Evolutionary conservation across 2,113 vertebrate species (phyloP).

Genomic region (Lota lota): DNA sequence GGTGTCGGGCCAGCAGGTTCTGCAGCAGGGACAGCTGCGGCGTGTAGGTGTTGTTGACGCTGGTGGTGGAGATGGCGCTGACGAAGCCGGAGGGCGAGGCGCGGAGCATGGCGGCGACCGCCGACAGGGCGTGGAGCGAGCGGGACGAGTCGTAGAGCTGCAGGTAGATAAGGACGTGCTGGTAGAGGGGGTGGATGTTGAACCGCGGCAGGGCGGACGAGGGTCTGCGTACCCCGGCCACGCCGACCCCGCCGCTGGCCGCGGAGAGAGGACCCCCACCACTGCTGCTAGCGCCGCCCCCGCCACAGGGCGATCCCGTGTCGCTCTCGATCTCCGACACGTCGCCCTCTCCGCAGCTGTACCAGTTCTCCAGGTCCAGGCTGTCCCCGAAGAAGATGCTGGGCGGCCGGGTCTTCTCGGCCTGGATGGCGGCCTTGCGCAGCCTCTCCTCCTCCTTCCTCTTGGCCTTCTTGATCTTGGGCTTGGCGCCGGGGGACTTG

Average conservation of each 20-base stretch:
- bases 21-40: slow-evolving; percentile 95
- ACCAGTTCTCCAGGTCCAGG: slow-evolving; percentile 97
- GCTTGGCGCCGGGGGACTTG: slow-evolving; percentile 93
- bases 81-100: slow-evolving; percentile 90
- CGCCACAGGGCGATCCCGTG: slow-evolving; percentile 84
- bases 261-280: background rate
- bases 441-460: slow-evolving; percentile 90
- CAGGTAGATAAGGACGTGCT: slow-evolving; percentile 95
- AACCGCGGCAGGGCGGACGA: slow-evolving; percentile 76
- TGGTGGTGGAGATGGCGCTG: slow-evolving; percentile 95
- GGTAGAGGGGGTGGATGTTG: slow-evolving; percentile 95
- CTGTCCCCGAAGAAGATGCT: slow-evolving; percentile 95
- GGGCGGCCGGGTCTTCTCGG: slow-evolving; percentile 83
- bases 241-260: slow-evolving; percentile 23
- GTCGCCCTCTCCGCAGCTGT: slow-evolving; percentile 97
- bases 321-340: slow-evolving; percentile 98
- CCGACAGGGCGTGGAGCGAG: slow-evolving; percentile 91
- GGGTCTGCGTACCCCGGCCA: slow-evolving; percentile 52
- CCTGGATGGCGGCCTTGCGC: slow-evolving; percentile 76
- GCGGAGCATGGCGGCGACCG: slow-evolving; percentile 91
- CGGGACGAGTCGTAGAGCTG: slow-evolving; percentile 95
- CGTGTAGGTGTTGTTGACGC: slow-evolving; percentile 94
- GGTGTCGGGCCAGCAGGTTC: slow-evolving; percentile 92
- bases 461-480: slow-evolving; percentile 89
- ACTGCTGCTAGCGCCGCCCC: slow-evolving; percentile 15